Base-by-base conservation (phyloP, 2,797 vertebrate species). In the Nannoperca obscura region DNA sequence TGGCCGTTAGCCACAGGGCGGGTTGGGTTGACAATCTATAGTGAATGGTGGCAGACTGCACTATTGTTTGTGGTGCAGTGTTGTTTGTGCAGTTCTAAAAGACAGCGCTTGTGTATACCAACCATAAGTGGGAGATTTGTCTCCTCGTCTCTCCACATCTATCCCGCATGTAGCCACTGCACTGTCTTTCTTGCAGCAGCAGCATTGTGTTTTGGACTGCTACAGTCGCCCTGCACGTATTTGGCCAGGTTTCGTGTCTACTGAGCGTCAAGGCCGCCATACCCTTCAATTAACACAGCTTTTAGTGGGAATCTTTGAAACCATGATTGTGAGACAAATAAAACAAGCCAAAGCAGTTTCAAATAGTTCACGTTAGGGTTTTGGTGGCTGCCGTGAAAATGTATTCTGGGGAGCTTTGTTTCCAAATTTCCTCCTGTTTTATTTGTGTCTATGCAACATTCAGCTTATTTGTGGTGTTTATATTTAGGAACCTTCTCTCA, bases 231-330 rank as follows among this genome's bases (percentile, higher is more conserved):
- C 65, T 70, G 59, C 84, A 52, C 91, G 92, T 90, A 82, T 78
- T 92, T 91, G 90, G 92, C 92, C 81, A 88, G 86, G 88, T 86
- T 90, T 89, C 87, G 80, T 93, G 92, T 93, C 93, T 92, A 72
- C 91, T 88, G 90, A 92, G 90, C 77, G 87, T 87, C 83, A 80
- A 89, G 78, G 81, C 82, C 76, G 36, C 78, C 67, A 73, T 85
- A 94, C 82, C 91, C 93, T 86, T 92, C 90, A 95, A 94, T 96
- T 95, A 95, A 85, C 89, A 90, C 77, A 73, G 86, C 86, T 86
- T 94, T 93, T 91, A 94, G 89, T 86, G 90, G 92, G 82, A 92
- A 72, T 89, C 88, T 91, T 89, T 90, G 73, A 88, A 93, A 93
- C 93, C 88, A 91, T 90, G 85, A 90, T 90, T 90, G 90, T 80